Percentiles rank a stretch among this genome's conserved stretches.
phyloP scores from a whole-genome alignment of 1,140 invertebrate species.

The Drosophila sucinea region DNA sequence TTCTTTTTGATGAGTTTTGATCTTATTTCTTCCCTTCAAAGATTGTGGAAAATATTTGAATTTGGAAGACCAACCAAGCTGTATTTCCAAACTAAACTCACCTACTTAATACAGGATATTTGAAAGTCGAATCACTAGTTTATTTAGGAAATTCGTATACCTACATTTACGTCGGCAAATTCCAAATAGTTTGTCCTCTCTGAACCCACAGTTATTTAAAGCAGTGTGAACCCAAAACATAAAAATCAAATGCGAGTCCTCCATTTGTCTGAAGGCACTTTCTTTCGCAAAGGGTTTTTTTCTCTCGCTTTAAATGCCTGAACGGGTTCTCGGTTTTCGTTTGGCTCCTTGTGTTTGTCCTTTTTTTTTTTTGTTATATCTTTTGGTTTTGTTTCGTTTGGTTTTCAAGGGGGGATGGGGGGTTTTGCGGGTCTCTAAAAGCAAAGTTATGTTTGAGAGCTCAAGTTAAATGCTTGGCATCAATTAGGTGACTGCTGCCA shows the following conservation, averaged over 20 bases:
- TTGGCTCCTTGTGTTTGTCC: not conserved
- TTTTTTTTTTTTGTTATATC: not conserved
- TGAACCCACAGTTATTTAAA: not conserved
- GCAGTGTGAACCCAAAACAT: constrained; percentile 4
- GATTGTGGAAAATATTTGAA: too few species aligned
- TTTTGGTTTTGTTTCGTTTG: not conserved
- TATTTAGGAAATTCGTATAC: not conserved
- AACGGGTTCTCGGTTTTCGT: not conserved
- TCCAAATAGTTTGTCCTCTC: not conserved
- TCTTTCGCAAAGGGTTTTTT: not conserved
- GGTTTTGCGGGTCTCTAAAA: constrained; percentile 40
- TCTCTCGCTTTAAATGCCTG: not conserved
- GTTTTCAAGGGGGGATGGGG: not conserved
- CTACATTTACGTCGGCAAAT: not conserved
- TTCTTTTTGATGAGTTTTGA: too few species aligned
- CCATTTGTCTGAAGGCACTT: not conserved
- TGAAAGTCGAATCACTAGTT: too few species aligned
- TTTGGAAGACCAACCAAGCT: too few species aligned
- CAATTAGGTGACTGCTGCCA: constrained; percentile 47
- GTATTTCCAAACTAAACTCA: too few species aligned
- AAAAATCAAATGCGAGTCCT: not conserved
- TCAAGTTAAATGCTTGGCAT: constrained; percentile 54
- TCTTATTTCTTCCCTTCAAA: too few species aligned
- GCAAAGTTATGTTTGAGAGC: constrained; percentile 54
- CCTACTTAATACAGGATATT: too few species aligned